phyloP scores from a whole-genome alignment of 2,797 vertebrate species.

The Tolypeutes matacus region DNA sequence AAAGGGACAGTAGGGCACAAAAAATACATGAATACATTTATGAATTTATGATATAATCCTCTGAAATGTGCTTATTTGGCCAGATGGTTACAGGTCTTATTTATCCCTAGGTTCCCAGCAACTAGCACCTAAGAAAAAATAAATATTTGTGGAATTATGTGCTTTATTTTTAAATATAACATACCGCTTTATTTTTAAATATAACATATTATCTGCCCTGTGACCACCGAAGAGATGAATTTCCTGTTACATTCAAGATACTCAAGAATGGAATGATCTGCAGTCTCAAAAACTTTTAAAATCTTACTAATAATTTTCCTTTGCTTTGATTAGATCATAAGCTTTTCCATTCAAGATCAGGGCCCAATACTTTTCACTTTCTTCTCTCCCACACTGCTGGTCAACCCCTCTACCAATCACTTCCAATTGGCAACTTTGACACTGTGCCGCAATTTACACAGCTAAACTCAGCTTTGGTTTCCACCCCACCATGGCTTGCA shows the following conservation, averaged over 20 bases:
- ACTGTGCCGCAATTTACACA: slow-evolving; percentile 82
- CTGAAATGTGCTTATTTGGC: not conserved
- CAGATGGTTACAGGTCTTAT: not conserved
- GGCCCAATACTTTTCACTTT: slow-evolving; percentile 42
- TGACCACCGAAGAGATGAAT: not conserved
- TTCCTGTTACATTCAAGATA: slow-evolving; percentile 33
- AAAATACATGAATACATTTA: not conserved
- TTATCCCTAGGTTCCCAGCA: not conserved
- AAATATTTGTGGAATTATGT: not conserved
- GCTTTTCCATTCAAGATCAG: slow-evolving; percentile 54
- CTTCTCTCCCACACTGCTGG: slow-evolving; percentile 60
- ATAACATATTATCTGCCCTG: not conserved
- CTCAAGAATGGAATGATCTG: not conserved
- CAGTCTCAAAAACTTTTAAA: slow-evolving; percentile 9
- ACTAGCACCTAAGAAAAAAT: not conserved
- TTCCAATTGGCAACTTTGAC: slow-evolving; percentile 75
- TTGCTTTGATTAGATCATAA: slow-evolving; percentile 60
- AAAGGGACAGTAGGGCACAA: not conserved
- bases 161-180: not conserved
- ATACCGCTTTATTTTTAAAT: not conserved
- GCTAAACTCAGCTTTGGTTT: slow-evolving; percentile 72
- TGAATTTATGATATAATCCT: not conserved
- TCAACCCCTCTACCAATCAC: slow-evolving; percentile 78
- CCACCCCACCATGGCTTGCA: slow-evolving; percentile 80
- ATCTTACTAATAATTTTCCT: slow-evolving; percentile 24